phyloP scores from a whole-genome alignment of 2,113 vertebrate species.

The Montifringilla adamsi region DNA sequence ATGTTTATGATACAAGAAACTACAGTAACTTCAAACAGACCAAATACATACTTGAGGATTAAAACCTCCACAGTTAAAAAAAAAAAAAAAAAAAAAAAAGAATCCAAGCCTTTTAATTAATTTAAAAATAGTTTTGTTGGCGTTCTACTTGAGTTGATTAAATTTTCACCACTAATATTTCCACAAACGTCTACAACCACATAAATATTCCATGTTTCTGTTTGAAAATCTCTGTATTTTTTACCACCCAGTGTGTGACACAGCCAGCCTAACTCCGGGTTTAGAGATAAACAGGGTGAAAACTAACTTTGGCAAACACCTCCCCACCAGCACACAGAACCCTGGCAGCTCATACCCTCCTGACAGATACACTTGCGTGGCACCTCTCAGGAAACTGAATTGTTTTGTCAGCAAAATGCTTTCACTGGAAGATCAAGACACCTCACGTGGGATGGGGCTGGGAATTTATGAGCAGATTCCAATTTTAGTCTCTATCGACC shows the following conservation, averaged over 20 bases:
- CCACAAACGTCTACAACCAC: neutral
- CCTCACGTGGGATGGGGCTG: neutral
- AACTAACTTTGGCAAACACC: neutral
- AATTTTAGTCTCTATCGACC: neutral
- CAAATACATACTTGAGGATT: slow-evolving; percentile 21
- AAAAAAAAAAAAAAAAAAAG: neutral
- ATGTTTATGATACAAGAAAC: slow-evolving; percentile 28
- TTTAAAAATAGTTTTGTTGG: slow-evolving; percentile 21
- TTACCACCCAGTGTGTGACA: slow-evolving; percentile 30
- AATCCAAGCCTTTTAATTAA: neutral
- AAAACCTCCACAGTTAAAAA: neutral
- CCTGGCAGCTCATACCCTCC: neutral
- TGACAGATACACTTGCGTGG: neutral
- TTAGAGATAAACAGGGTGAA: slow-evolving; percentile 19
- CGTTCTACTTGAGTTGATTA: neutral
- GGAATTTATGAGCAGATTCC: slow-evolving; percentile 7
- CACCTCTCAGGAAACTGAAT: neutral
- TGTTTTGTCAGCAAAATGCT: slow-evolving; percentile 12
- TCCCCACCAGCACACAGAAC: neutral
- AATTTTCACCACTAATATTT: slow-evolving; percentile 14
- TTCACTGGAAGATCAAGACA: neutral
- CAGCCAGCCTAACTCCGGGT: neutral
- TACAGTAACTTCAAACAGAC: slow-evolving; percentile 9
- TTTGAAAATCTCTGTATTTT: slow-evolving; percentile 18
- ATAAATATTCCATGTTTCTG: slow-evolving; percentile 39